phyloP scores from a whole-genome alignment of 2,888 invertebrate genomes.

The Ernsta delagoae region DNA sequence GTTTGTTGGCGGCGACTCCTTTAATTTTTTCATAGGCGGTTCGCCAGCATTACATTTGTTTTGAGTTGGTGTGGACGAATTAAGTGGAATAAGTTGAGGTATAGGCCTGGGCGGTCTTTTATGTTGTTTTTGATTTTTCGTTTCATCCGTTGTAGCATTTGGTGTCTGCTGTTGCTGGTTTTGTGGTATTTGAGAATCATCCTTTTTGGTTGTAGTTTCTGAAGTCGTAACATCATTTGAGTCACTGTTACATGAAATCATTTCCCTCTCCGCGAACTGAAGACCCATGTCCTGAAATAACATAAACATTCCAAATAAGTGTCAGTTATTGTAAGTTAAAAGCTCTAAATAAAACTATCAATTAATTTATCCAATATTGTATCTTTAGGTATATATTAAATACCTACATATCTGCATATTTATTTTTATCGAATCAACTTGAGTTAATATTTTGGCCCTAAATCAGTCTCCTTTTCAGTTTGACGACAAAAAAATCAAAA shows the following conservation, averaged over 20 bases:
- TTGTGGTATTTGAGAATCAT: conserved; percentile 53
- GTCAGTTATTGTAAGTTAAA: not conserved
- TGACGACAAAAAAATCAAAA: too few relatives aligned
- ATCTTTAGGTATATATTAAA: too few relatives aligned
- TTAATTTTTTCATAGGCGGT: conserved; percentile 74
- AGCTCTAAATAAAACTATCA: too few relatives aligned
- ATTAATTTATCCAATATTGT: too few relatives aligned
- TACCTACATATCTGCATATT: too few relatives aligned
- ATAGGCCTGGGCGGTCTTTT: conserved; percentile 85
- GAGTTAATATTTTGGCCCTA: too few relatives aligned
- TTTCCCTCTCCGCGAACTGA: conserved; percentile 69
- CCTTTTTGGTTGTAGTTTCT: conserved; percentile 51
- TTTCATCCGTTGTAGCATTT: conserved; percentile 56
- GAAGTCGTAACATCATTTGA: conserved; percentile 70
- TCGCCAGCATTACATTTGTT: conserved; percentile 66
- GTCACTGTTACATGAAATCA: conserved; percentile 72
- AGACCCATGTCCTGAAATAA: conserved; percentile 77
- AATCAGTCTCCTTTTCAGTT: too few relatives aligned
- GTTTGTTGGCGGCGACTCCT: conserved; percentile 55
- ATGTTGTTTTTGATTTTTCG: conserved; percentile 60
- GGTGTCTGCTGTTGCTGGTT: conserved; percentile 52
- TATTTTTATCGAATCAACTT: too few relatives aligned
- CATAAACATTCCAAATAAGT: conserved; percentile 40
- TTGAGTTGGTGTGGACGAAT: conserved; percentile 75
- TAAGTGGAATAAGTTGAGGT: conserved; percentile 91